Evolutionary conservation across 2,797 vertebrate genomes (phyloP).

Genomic region (Chromobotia macracanthus): DNA sequence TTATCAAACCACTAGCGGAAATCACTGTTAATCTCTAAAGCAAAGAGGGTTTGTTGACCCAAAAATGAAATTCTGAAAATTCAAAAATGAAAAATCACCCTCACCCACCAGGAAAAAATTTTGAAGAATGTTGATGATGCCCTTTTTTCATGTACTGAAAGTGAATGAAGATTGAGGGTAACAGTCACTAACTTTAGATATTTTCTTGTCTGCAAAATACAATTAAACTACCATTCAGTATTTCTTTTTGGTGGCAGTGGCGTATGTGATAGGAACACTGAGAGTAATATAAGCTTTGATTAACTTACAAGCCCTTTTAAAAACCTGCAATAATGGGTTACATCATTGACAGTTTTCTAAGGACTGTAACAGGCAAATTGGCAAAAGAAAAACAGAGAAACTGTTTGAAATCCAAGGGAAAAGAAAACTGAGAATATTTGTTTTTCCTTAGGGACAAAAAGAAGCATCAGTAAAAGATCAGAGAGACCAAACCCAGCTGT

Average conservation of each 20-base stretch:
- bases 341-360: neutral
- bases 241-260: too few relatives aligned
- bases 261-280: too few relatives aligned
- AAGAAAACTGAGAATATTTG: neutral
- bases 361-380: neutral
- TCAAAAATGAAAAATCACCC: neutral
- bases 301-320: neutral
- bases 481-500: slow-evolving; percentile 51
- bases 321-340: neutral
- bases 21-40: neutral
- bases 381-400: neutral
- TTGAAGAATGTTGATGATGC: neutral
- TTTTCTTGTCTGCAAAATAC: too few relatives aligned
- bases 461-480: slow-evolving; percentile 53
- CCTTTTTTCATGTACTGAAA: too few relatives aligned
- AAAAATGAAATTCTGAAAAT: neutral
- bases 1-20: neutral
- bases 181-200: too few relatives aligned
- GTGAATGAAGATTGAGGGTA: too few relatives aligned
- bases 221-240: too few relatives aligned
- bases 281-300: neutral
- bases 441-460: slow-evolving; percentile 65
- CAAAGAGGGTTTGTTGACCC: neutral
- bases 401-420: neutral
- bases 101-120: neutral